Base-by-base conservation (phyloP, 2,888 invertebrate genomes). In the Pristionchus maxplancki region DNA sequence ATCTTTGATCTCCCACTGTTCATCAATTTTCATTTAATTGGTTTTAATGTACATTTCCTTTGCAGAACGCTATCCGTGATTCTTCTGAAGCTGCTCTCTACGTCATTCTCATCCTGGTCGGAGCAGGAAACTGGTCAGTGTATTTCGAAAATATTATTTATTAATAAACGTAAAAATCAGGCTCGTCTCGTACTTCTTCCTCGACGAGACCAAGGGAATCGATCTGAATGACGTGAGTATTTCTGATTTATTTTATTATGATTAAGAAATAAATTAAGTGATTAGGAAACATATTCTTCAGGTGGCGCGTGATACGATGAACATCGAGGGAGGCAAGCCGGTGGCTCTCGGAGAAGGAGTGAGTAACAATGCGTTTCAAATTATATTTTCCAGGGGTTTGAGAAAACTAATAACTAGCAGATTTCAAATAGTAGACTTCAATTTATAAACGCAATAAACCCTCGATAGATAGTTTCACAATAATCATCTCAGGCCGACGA, bases 151-250 rank as follows among this genome's bases (percentile, higher is more conserved):
- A 58, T 9, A 48, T 48, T 48, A 48, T 48, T 37, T 15, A 50
- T 53, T 82, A 24, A 31, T 20, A 83, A 71, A 28, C 15, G 6
- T 8, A n/a, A 34, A 58, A 24, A 44, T 17, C 82, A 83, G 82
- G 82, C 20, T 83, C 31, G 82, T 83, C 9, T 83, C 82, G 17
- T 83, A 50, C 82, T 83, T 83, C 82, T 83, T 83, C 82, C 82
- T 83, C 20, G 82, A 83, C 44, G 82, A 83, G n/a, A 83, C 82
- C 5, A 83, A 83, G 82, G 82, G 82, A 17, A 24, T 83, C 53
- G 82, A 83, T 83, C 53, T 83, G 20, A 83, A 83, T 28, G n/a
- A 83, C 20, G 82, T 83, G 13, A 17, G 53, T 44, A 31, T 24
- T 78, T n/a, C n/a, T 44, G 64, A n/a, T 64, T 64, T 24, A 13